These are phyloP conservation scores for Homarus americanus DNA, from an alignment of 1,140 invertebrate genomes.

Conservation along the genomic window DNA sequence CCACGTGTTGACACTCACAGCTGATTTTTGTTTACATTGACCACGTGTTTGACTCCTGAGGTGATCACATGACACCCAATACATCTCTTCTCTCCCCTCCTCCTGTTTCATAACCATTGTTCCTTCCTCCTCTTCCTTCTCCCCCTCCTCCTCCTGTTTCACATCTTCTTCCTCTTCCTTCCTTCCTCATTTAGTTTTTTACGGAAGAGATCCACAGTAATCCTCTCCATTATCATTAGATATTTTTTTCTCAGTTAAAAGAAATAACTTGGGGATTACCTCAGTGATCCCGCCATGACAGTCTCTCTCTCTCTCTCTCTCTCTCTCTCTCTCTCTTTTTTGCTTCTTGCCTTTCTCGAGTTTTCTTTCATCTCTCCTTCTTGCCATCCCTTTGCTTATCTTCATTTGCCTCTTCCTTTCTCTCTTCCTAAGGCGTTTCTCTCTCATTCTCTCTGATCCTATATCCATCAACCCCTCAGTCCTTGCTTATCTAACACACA, in stretches of 20 bases:
- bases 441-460: not conserved
- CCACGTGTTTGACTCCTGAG: not conserved
- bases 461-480: not conserved
- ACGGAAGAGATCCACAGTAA: too few species aligned
- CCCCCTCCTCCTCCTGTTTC: not conserved
- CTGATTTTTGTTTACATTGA: conserved; percentile 2
- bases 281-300: too few species aligned
- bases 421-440: not conserved
- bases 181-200: too few species aligned
- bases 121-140: not conserved
- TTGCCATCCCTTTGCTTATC: not conserved
- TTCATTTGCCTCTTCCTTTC: not conserved
- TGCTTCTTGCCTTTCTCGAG: not conserved
- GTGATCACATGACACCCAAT: conserved; percentile 3
- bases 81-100: too few species aligned
- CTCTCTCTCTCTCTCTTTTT: not conserved
- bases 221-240: too few species aligned
- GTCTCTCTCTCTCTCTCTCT: too few species aligned
- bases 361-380: not conserved
- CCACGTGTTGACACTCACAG: conserved; percentile 1
- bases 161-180: too few species aligned
- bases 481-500: not conserved
- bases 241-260: too few species aligned
- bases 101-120: not conserved
- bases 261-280: too few species aligned